Percentiles rank a stretch among this genome's conserved stretches.
phyloP scores from a whole-genome alignment of 2,797 vertebrate species.

The Myoxocephalus aenaeus region DNA sequence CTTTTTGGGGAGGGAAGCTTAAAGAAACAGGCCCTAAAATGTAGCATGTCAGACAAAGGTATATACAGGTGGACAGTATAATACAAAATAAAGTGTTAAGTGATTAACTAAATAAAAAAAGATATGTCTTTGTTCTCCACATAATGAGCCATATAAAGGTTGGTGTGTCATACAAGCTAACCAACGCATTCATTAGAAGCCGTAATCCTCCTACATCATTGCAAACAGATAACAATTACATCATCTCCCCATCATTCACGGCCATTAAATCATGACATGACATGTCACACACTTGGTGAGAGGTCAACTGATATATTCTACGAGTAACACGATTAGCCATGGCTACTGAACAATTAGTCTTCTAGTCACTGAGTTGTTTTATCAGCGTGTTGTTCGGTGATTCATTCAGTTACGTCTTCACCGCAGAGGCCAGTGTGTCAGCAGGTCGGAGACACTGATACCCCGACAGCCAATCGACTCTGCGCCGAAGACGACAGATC shows the following conservation, averaged over 20 bases:
- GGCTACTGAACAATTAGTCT: slow-evolving; percentile 23
- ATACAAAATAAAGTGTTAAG: neutral
- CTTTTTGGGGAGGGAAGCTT: neutral
- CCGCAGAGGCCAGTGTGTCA: slow-evolving; percentile 30
- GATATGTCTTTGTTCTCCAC: slow-evolving; percentile 20
- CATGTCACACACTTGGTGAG: slow-evolving; percentile 48
- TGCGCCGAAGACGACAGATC: slow-evolving; percentile 44
- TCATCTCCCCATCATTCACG: slow-evolving; percentile 32
- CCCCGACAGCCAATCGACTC: slow-evolving; percentile 23
- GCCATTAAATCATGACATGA: slow-evolving; percentile 30
- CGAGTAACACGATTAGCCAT: slow-evolving; percentile 37
- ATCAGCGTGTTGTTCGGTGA: neutral
- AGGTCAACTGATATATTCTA: slow-evolving; percentile 38
- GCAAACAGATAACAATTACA: slow-evolving; percentile 41
- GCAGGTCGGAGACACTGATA: slow-evolving; percentile 53
- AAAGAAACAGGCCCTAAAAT: neutral
- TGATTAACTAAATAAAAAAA: slow-evolving; percentile 8
- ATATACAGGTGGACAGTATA: neutral
- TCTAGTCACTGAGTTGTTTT: neutral
- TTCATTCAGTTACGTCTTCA: slow-evolving; percentile 25
- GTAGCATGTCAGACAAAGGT: neutral
- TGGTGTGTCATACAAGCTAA: slow-evolving; percentile 20
- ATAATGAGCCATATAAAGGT: slow-evolving; percentile 32
- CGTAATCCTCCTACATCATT: slow-evolving; percentile 29
- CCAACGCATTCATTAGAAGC: slow-evolving; percentile 27